phyloP scores from a whole-genome alignment of 2,888 invertebrate genomes.

The Synergus gifuensis region DNA sequence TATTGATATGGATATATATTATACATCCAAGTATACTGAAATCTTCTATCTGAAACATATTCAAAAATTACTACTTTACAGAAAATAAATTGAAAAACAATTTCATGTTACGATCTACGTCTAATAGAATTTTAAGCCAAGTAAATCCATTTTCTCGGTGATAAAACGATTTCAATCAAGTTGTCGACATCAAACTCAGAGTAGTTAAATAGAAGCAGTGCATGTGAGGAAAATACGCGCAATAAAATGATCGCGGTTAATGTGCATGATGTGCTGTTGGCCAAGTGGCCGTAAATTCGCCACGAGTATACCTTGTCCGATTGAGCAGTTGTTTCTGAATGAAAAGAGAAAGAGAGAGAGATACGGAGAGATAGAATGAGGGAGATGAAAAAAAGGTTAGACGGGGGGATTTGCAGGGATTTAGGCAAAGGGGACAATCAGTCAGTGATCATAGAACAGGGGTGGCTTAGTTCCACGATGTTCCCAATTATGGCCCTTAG shows the following conservation, averaged over 20 bases:
- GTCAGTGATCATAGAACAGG: conserved; percentile 2
- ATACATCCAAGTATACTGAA: too few relatives aligned
- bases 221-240: conserved; percentile 5
- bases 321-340: conserved; percentile 34
- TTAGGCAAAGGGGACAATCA: conserved; percentile 25
- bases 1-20: too few relatives aligned
- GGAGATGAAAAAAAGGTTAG: conserved; percentile 2
- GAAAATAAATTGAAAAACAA: too few relatives aligned
- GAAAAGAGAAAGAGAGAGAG: neutral
- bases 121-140: neutral
- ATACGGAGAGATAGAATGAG: neutral
- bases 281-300: conserved; percentile 37
- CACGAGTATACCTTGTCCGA: conserved; percentile 1
- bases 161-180: neutral
- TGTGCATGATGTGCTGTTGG: conserved; percentile 1
- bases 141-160: neutral
- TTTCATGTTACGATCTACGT: too few relatives aligned
- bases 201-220: neutral
- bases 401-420: neutral
- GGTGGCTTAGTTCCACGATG: conserved; percentile 34
- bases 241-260: conserved; percentile 4
- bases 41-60: too few relatives aligned
- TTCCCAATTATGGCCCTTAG: conserved; percentile 36
- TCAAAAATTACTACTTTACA: too few relatives aligned
- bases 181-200: neutral